Percentiles rank a stretch among this genome's conserved stretches.
These are phyloP conservation scores for Perizoma flavofasciatum DNA, from an alignment of 2,888 invertebrate species.

Conservation along the genomic window DNA sequence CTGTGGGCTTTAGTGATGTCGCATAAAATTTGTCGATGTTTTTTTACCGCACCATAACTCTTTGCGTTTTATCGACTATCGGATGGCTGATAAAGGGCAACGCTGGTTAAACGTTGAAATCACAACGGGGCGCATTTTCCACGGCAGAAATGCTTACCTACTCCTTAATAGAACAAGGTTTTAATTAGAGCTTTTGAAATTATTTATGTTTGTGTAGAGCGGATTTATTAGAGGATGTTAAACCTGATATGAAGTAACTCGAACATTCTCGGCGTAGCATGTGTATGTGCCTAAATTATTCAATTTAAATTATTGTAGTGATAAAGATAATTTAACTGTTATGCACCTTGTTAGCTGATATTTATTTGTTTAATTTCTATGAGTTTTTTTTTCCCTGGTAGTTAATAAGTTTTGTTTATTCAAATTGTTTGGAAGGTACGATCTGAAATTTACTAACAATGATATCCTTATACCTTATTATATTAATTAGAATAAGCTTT, in stretches of 20 bases:
- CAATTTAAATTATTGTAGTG: conserved; percentile 18
- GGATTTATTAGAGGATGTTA: conserved; percentile 33
- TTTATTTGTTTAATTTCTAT: not conserved
- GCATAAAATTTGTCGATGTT: conserved; percentile 67
- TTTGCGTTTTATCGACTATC: conserved; percentile 61
- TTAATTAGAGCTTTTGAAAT: conserved; percentile 62
- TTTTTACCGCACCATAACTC: conserved; percentile 52
- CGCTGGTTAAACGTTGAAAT: conserved; percentile 50
- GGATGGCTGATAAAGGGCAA: conserved; percentile 35
- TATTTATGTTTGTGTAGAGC: conserved; percentile 41
- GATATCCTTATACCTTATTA: not conserved
- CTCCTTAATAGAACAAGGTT: conserved; percentile 63
- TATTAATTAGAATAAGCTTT: not conserved
- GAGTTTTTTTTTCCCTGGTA: not conserved
- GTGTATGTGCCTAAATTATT: conserved; percentile 21
- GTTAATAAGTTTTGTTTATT: too few relatives aligned
- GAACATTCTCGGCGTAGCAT: conserved; percentile 9
- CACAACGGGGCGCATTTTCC: conserved; percentile 67
- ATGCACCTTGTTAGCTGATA: conserved; percentile 1
- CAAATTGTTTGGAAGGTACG: too few relatives aligned
- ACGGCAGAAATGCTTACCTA: conserved; percentile 49
- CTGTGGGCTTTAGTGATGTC: conserved; percentile 65
- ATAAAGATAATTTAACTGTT: conserved; percentile 4
- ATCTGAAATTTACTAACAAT: not conserved
- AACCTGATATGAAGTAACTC: conserved; percentile 14